Conservation (phyloP, 2,113 vertebrate species). For the Natator depressus region DNA sequence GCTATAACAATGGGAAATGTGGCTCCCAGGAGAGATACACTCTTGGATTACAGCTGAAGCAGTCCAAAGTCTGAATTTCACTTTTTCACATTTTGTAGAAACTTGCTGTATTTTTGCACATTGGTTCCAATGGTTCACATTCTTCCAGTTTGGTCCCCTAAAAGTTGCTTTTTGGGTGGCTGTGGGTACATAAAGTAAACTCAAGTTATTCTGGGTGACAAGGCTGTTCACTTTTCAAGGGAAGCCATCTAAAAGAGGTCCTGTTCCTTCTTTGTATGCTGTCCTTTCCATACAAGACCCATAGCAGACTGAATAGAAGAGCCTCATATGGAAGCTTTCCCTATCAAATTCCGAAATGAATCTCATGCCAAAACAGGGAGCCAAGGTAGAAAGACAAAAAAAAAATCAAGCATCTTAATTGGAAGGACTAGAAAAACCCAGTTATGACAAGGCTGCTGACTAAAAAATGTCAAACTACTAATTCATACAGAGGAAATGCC, state of each 20-base stretch:
- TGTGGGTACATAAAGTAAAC: not conserved
- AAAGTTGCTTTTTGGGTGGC: not conserved
- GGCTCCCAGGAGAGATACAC: constrained; percentile 54
- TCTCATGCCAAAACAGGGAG: not conserved
- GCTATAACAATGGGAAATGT: constrained; percentile 64
- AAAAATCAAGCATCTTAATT: not conserved
- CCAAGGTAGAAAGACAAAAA: not conserved
- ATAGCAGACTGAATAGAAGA: not conserved
- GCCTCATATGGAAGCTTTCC: not conserved
- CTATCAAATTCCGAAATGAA: constrained; percentile 32
- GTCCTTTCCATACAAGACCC: not conserved
- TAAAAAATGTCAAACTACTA: constrained; percentile 50
- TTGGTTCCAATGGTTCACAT: constrained; percentile 7
- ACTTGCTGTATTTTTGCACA: not conserved
- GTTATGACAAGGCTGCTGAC: not conserved
- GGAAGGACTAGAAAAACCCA: constrained; percentile 14
- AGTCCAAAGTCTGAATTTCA: constrained; percentile 51
- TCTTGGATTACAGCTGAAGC: constrained; percentile 58
- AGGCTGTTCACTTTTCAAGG: not conserved
- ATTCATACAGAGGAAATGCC: constrained; percentile 54
- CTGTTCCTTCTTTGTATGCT: not conserved
- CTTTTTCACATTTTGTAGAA: constrained; percentile 60
- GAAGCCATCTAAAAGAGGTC: not conserved
- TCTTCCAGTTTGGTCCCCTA: not conserved
- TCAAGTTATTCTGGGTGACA: not conserved